Percentiles rank a stretch among this genome's conserved stretches.
These are phyloP conservation scores for Acrocera orbiculus DNA, from an alignment of 2,888 invertebrate genomes.

Conservation along the genomic window DNA sequence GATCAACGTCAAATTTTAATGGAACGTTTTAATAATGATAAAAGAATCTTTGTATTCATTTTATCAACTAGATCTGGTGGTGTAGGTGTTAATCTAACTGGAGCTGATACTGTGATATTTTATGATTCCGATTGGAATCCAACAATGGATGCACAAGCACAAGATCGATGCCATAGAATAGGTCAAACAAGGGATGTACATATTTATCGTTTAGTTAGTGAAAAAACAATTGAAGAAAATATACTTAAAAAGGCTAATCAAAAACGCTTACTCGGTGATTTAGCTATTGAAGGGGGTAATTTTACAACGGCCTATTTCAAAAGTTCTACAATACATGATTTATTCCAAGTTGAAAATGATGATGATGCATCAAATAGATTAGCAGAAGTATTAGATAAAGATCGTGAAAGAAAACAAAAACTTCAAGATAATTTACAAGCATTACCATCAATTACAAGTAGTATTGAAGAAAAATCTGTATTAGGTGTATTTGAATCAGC, in stretches of 20 bases:
- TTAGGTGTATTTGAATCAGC: conserved; percentile 59
- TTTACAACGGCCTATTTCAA: conserved; percentile 96
- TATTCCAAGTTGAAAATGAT: conserved; percentile 60
- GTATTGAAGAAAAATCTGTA: conserved; percentile 39
- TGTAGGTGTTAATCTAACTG: conserved; percentile 94
- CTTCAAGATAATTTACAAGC: conserved; percentile 12
- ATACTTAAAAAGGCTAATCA: conserved; percentile 97
- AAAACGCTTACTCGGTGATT: conserved; percentile 84
- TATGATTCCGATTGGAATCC: conserved; percentile 99
- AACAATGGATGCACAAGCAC: conserved; percentile 97
- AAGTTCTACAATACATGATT: conserved; percentile 78
- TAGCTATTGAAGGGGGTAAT: conserved; percentile 97
- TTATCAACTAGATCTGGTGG: conserved; percentile 95
- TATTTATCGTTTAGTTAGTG: conserved; percentile 92
- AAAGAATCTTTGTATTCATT: conserved; percentile 91
- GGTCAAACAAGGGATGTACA: conserved; percentile 98
- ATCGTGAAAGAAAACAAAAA: conserved; percentile 26
- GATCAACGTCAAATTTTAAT: conserved; percentile 87
- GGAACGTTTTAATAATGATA: conserved; percentile 93
- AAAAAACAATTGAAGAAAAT: conserved; percentile 97
- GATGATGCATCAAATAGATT: conserved; percentile 40
- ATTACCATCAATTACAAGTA: conserved; percentile 13
- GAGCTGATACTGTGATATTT: conserved; percentile 98
- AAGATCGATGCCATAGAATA: conserved; percentile 94
- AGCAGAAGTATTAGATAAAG: conserved; percentile 39